Conservation (phyloP, 2,888 invertebrate genomes). For the Tenthredo amoena region DNA sequence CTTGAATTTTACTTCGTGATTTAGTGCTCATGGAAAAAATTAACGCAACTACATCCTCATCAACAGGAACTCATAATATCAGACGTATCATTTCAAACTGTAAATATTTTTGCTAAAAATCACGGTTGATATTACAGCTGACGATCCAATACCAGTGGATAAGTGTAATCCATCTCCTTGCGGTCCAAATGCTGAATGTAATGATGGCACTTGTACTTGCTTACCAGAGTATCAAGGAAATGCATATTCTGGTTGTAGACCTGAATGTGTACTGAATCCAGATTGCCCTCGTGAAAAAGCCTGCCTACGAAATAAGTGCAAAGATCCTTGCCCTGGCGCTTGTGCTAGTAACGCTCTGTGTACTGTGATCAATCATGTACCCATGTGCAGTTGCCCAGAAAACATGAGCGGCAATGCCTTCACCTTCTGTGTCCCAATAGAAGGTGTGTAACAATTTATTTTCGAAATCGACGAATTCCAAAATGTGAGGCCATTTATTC, state of each 20-base stretch:
- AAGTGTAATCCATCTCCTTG: slow-evolving; percentile 74
- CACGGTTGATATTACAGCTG: slow-evolving; percentile 56
- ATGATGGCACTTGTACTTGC: slow-evolving; percentile 73
- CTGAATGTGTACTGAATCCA: slow-evolving; percentile 87
- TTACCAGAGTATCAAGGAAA: slow-evolving; percentile 75
- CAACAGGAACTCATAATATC: background rate
- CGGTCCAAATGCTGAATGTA: slow-evolving; percentile 71
- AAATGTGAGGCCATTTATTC: background rate
- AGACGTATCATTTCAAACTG: background rate
- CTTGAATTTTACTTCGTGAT: background rate
- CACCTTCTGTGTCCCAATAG: slow-evolving; percentile 52
- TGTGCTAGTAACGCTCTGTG: slow-evolving; percentile 85
- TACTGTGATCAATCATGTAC: slow-evolving; percentile 69
- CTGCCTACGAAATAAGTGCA: slow-evolving; percentile 87
- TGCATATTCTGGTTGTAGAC: slow-evolving; percentile 85
- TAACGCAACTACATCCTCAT: background rate
- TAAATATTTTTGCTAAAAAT: background rate
- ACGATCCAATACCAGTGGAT: slow-evolving; percentile 66
- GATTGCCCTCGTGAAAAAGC: slow-evolving; percentile 87
- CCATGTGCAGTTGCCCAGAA: slow-evolving; percentile 77
- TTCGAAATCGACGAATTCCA: background rate
- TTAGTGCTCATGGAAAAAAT: background rate
- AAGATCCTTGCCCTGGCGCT: slow-evolving; percentile 87
- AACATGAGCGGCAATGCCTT: slow-evolving; percentile 88
- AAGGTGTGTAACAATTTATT: slow-evolving; percentile 51